Evolutionary conservation across 2,113 vertebrate species (phyloP).

Genomic region (Pygathrix nemaeus): DNA sequence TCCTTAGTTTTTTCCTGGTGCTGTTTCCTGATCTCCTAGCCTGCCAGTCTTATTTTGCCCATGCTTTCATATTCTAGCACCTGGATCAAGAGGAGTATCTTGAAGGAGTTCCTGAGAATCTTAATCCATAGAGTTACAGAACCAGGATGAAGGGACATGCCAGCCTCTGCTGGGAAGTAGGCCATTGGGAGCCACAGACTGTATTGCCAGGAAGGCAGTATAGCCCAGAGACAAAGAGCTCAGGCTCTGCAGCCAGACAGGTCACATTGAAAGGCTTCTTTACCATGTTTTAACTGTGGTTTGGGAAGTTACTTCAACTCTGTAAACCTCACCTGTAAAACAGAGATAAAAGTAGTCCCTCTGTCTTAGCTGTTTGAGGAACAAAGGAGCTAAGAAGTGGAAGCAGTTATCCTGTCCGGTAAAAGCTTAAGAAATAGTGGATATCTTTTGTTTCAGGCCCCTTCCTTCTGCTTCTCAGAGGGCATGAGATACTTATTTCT

Average conservation of each 20-base stretch:
- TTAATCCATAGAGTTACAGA: not conserved
- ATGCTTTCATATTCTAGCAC: not conserved
- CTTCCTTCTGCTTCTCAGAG: conserved; percentile 13
- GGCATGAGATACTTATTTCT: not conserved
- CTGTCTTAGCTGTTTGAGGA: not conserved
- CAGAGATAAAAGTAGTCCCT: not conserved
- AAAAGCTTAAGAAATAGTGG: not conserved
- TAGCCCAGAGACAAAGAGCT: not conserved
- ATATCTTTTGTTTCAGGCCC: not conserved
- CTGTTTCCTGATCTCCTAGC: not conserved
- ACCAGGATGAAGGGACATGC: not conserved
- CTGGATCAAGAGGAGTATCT: not conserved
- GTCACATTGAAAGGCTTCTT: not conserved
- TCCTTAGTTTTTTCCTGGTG: not conserved
- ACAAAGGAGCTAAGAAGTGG: not conserved
- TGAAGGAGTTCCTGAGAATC: not conserved
- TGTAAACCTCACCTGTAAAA: not conserved
- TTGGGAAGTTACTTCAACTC: not conserved
- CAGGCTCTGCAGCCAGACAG: not conserved
- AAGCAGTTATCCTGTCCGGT: not conserved
- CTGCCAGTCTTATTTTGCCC: not conserved
- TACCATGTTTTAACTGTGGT: not conserved
- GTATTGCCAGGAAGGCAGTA: not conserved
- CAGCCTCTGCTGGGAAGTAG: not conserved
- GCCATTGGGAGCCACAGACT: not conserved